phyloP scores from a whole-genome alignment of 1,140 invertebrate species.

The Cotesia vestalis region DNA sequence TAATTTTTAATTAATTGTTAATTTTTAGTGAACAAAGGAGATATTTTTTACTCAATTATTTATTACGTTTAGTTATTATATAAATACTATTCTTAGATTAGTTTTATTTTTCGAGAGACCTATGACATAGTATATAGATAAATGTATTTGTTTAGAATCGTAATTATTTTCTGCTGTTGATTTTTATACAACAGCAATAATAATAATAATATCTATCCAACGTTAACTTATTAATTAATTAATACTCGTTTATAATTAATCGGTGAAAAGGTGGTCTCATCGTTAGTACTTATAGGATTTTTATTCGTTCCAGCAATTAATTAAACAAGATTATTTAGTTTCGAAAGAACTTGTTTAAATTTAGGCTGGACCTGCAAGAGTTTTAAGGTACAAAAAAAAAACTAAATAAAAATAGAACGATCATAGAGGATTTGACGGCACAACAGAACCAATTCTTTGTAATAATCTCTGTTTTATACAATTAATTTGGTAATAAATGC shows the following conservation, averaged over 20 bases:
- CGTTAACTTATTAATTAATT: too few species aligned
- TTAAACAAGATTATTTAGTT: background rate
- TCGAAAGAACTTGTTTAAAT: background rate
- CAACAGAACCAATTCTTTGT: constrained; percentile 53
- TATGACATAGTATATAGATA: too few species aligned
- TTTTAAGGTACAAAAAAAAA: constrained; percentile 48
- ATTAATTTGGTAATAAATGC: constrained; percentile 62
- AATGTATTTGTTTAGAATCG: too few species aligned
- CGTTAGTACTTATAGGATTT: background rate
- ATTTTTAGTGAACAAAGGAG: too few species aligned
- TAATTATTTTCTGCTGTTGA: too few species aligned
- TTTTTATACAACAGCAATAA: too few species aligned
- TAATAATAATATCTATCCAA: too few species aligned
- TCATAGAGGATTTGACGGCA: constrained; percentile 51
- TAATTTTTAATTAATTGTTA: too few species aligned
- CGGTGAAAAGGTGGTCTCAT: constrained; percentile 14
- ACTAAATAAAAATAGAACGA: constrained; percentile 46
- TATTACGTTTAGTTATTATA: too few species aligned
- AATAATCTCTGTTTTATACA: constrained; percentile 61
- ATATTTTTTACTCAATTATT: too few species aligned
- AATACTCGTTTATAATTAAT: constrained; percentile 11
- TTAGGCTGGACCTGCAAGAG: constrained; percentile 56
- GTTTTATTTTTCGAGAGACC: too few species aligned
- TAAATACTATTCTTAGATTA: too few species aligned
- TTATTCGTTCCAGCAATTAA: background rate